phyloP scores from a whole-genome alignment of 2,113 vertebrate genomes.

The Trochalopteron elliotii region DNA sequence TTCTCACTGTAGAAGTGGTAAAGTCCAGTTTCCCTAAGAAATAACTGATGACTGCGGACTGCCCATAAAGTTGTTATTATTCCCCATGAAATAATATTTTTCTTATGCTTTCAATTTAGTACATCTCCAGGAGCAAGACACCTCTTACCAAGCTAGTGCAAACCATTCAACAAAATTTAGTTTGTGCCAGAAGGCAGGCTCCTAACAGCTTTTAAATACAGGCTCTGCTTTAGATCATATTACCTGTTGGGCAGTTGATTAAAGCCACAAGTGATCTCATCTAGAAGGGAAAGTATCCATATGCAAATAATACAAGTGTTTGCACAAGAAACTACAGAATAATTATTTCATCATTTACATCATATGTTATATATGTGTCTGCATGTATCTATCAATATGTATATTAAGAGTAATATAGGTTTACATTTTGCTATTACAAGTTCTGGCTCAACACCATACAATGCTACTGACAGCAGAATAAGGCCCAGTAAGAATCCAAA shows the following conservation, averaged over 20 bases:
- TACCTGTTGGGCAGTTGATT: neutral
- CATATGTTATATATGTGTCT: neutral
- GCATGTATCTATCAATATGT: neutral
- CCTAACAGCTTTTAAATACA: neutral
- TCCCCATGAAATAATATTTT: neutral
- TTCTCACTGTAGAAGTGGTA: neutral
- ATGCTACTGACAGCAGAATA: neutral
- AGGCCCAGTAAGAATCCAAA: neutral
- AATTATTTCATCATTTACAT: neutral
- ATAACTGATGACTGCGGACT: neutral
- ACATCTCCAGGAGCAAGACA: neutral
- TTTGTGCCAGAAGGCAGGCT: neutral
- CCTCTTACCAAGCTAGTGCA: neutral
- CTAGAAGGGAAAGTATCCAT: neutral
- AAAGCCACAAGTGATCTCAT: neutral
- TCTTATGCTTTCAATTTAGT: neutral
- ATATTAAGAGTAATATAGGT: neutral
- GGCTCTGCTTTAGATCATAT: neutral
- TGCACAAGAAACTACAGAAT: neutral
- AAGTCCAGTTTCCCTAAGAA: neutral
- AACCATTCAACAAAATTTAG: neutral
- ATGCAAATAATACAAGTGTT: neutral
- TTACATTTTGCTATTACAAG: neutral
- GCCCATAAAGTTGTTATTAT: neutral
- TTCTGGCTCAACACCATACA: neutral